Base-by-base conservation (phyloP, 2,888 invertebrate genomes). In the Pandemis cinnamomeana region DNA sequence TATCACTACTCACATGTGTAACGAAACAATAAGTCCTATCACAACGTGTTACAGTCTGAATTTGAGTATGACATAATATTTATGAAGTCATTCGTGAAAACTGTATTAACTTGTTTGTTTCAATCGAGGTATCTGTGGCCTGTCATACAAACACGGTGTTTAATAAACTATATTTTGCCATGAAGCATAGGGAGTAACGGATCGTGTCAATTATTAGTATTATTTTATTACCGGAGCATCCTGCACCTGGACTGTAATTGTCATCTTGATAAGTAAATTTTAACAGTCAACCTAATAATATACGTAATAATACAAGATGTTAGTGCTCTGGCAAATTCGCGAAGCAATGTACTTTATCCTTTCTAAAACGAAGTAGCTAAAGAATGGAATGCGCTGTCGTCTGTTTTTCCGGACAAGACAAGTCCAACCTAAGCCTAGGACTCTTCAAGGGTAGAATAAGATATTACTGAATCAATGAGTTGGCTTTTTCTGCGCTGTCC, bases 131-230 rank as follows among this genome's bases (percentile, higher is more conserved):
- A 60, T 66, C 60, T 71, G 42, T 53, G 53, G 63, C 62, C 53
- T 70, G 42, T 51, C 42, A 51, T 51, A 62, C 13, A 62, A 55
- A 67, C 64, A 62, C 55, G 15, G 55, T 72, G 68, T 68, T 61
- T 51, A 71, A 51, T 41, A 53, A 55, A 71, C 66, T 11, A 36
- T 48, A 55, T 41, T 55, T n/a, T 13, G 42, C 15, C 36, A 13
- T 41, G n/a, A 71, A 67, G 67, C 60, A 71, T 41, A 58, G 42
- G 48, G 66, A 66, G 60, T 48, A 64, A 42, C 48, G 6, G 48
- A 48, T 41, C 27, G 48, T 71, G 48, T 66, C 15, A 15, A 48
- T 66, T 71, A 71, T 41, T 64, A 48, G 67, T 15, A 53, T 7
- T 42, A 41, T 66, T 20, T 67, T 46, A 66, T 71, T 48, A 48